phyloP scores from a whole-genome alignment of 2,797 vertebrate species.

The Schizopygopsis malacanthus region DNA sequence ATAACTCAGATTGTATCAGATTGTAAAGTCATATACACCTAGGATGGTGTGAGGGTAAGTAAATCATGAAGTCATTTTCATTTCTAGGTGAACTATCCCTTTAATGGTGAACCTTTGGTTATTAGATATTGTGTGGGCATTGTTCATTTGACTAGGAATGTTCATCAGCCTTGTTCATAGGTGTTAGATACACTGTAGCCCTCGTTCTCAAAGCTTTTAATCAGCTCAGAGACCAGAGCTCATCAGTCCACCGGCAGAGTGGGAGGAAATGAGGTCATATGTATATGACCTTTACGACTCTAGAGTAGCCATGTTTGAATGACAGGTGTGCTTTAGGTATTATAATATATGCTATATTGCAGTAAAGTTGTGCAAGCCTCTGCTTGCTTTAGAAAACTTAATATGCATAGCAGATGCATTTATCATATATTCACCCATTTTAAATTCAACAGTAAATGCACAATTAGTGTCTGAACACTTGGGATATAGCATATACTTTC shows the following conservation, averaged over 20 bases:
- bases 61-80: neutral
- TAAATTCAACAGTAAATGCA: neutral
- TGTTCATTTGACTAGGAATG: neutral
- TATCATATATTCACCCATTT: neutral
- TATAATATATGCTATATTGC: neutral
- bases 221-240: constrained; percentile 54
- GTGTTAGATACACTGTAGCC: constrained; percentile 39
- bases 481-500: neutral
- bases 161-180: constrained; percentile 14
- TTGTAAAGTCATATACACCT: neutral
- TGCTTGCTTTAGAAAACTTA: neutral
- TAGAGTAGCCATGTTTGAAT: constrained; percentile 6
- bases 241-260: constrained; percentile 41
- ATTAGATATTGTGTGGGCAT: neutral
- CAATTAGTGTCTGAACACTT: neutral
- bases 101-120: neutral
- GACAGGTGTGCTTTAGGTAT: neutral
- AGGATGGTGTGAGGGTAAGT: neutral
- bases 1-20: neutral
- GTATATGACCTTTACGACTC: constrained; percentile 37
- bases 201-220: constrained; percentile 52
- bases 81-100: neutral
- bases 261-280: constrained; percentile 41
- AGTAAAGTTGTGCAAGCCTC: neutral
- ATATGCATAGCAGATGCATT: neutral